A percentile compares a stretch with the other conserved stretches of the same genome.
Conservation (phyloP, 2,113 vertebrate species). For the Scolopax mira region DNA sequence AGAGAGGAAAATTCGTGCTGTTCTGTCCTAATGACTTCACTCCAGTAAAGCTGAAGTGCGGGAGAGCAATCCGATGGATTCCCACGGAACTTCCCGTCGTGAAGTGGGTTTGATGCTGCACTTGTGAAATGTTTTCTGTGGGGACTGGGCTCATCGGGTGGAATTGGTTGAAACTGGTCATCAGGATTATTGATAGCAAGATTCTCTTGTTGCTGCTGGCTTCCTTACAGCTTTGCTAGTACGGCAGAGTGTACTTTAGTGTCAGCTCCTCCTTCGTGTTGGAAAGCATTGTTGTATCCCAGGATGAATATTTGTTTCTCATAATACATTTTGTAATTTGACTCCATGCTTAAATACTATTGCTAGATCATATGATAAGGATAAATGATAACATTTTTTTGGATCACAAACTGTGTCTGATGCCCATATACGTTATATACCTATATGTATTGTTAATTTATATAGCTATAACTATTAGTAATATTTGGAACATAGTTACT, state of each 20-base stretch:
- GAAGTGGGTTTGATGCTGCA: background rate
- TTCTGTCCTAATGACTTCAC: background rate
- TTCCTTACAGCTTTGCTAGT: background rate
- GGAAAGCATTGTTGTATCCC: background rate
- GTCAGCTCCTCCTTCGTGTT: background rate
- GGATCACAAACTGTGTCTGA: background rate
- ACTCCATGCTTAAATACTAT: background rate
- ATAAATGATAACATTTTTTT: background rate
- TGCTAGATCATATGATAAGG: background rate
- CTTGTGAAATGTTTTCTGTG: background rate
- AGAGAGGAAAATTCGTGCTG: background rate
- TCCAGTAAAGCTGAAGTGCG: rapidly evolving
- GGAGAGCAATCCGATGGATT: background rate
- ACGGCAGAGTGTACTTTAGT: background rate
- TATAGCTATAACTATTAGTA: background rate
- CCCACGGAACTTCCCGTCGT: background rate
- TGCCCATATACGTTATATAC: background rate
- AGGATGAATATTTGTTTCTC: background rate
- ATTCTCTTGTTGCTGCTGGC: background rate
- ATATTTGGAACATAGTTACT: background rate
- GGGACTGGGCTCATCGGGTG: background rate
- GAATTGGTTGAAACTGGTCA: background rate
- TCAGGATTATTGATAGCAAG: background rate
- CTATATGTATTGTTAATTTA: background rate
- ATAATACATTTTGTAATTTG: background rate